phyloP scores from a whole-genome alignment of 2,888 invertebrate species.

The Chrysolina haemoptera region DNA sequence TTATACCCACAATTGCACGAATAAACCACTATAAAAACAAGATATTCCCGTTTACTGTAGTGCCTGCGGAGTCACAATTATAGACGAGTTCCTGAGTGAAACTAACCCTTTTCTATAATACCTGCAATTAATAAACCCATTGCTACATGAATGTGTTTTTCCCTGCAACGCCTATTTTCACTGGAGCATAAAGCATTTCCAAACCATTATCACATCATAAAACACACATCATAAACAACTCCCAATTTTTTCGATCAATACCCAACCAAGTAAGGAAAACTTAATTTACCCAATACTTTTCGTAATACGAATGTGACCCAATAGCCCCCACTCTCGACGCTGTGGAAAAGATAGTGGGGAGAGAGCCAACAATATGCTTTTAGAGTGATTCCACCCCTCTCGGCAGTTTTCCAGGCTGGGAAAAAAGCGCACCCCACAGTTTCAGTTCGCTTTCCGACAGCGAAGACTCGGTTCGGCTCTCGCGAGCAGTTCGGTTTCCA shows the following conservation, averaged over 20 bases:
- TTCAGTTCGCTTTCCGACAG: slow-evolving; percentile 44
- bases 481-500: slow-evolving; percentile 18
- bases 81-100: too few relatives aligned
- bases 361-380: slow-evolving; percentile 50
- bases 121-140: too few relatives aligned
- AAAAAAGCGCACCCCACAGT: slow-evolving; percentile 48
- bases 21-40: too few relatives aligned
- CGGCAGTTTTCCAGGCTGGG: slow-evolving; percentile 46
- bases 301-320: slow-evolving; percentile 52
- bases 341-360: slow-evolving; percentile 39
- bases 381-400: slow-evolving; percentile 45
- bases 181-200: slow-evolving; percentile 16
- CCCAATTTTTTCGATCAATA: slow-evolving; percentile 51
- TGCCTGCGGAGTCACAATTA: too few relatives aligned
- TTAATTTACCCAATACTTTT: slow-evolving; percentile 53
- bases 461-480: slow-evolving; percentile 38
- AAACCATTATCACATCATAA: slow-evolving; percentile 40
- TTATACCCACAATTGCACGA: too few relatives aligned
- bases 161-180: neutral
- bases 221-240: slow-evolving; percentile 48
- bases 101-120: too few relatives aligned
- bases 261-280: slow-evolving; percentile 48
- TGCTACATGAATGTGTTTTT: neutral
- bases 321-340: slow-evolving; percentile 48
- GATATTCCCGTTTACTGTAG: too few relatives aligned